phyloP scores from a whole-genome alignment of 2,113 vertebrate species.

The Nycticebus coucang region DNA sequence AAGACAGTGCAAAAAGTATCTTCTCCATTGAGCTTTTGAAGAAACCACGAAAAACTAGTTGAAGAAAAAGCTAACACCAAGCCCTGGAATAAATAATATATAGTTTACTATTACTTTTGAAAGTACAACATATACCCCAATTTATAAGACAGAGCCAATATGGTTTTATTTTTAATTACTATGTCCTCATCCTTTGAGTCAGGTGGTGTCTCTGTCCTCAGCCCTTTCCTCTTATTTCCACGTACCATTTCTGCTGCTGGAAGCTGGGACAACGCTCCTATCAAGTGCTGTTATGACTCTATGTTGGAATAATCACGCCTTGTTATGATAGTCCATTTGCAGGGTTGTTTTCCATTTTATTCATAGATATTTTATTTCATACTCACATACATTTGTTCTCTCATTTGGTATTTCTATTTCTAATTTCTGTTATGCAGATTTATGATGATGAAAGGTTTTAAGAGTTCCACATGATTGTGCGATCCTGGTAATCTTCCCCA shows the following conservation, averaged over 20 bases:
- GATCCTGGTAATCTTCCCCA: not conserved
- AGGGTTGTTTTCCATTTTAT: not conserved
- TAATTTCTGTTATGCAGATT: not conserved
- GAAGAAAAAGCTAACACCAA: not conserved
- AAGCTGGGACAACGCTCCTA: not conserved
- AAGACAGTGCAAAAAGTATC: not conserved
- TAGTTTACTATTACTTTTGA: not conserved
- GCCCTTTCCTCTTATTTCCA: not conserved
- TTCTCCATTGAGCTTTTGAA: not conserved
- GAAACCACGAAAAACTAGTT: not conserved
- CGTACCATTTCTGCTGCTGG: not conserved
- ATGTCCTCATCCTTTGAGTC: not conserved
- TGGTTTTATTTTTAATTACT: not conserved
- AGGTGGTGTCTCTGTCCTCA: not conserved
- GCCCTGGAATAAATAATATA: not conserved
- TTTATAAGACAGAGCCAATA: not conserved
- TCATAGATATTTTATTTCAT: not conserved
- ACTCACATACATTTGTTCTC: not conserved
- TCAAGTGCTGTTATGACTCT: not conserved
- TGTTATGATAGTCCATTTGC: not conserved
- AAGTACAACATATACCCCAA: not conserved
- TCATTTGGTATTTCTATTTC: not conserved
- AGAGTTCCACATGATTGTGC: not conserved
- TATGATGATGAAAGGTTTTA: not conserved
- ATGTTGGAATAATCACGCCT: not conserved